Percentiles rank a stretch among this genome's conserved stretches.
These are phyloP conservation scores for Enteromius anoplus DNA, from an alignment of 2,797 vertebrate species.

Conservation along the genomic window DNA sequence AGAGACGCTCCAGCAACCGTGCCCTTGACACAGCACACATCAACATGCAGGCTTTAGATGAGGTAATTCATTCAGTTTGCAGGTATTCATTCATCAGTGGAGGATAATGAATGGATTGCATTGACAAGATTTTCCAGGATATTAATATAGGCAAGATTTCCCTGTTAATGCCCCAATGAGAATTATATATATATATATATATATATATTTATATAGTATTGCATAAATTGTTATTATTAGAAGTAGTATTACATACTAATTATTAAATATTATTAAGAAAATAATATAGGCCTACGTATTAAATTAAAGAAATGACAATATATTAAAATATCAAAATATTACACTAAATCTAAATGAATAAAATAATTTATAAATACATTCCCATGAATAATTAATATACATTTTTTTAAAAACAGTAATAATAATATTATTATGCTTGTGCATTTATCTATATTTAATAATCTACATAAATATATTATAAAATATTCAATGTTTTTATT, in stretches of 20 bases:
- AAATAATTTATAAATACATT: neutral
- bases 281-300: no score
- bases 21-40: conserved; percentile 65
- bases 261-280: no score
- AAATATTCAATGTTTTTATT: neutral
- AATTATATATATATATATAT: neutral
- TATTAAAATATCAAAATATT: neutral
- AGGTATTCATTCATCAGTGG: conserved; percentile 1
- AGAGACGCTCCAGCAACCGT: conserved; percentile 26
- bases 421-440: neutral
- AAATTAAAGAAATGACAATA: neutral
- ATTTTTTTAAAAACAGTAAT: no score
- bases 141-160: neutral
- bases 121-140: neutral
- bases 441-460: neutral
- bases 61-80: neutral
- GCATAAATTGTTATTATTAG: no score
- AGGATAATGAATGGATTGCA: conserved; percentile 1
- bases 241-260: no score
- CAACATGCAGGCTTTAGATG: conserved; percentile 12
- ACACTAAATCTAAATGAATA: neutral
- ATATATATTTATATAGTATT: no score
- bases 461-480: neutral
- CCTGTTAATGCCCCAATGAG: neutral
- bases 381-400: neutral